These are phyloP conservation scores for Rhabdomys dilectus DNA, from an alignment of 2,113 vertebrate species.

Conservation along the genomic window DNA sequence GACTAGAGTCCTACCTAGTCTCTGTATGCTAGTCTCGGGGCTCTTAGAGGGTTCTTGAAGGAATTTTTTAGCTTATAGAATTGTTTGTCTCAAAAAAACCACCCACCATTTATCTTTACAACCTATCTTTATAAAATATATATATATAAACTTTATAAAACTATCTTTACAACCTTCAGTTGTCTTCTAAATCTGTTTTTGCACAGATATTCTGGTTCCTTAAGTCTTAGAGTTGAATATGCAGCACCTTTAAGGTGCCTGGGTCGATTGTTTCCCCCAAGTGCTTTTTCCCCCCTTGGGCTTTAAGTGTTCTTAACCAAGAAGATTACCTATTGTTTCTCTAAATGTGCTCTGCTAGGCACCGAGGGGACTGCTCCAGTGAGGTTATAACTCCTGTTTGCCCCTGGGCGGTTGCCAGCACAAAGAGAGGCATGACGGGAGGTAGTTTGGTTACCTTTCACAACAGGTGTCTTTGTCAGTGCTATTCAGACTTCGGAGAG, in stretches of 20 bases:
- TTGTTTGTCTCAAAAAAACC: constrained; percentile 44
- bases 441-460: constrained; percentile 77
- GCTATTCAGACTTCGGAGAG: constrained; percentile 46
- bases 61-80: constrained; percentile 27
- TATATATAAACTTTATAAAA: too few relatives aligned
- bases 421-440: constrained; percentile 79
- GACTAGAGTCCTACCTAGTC: neutral
- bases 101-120: constrained; percentile 14
- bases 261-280: neutral
- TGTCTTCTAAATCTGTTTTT: constrained; percentile 49
- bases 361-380: neutral
- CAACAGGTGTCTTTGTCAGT: constrained; percentile 86
- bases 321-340: constrained; percentile 67
- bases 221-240: constrained; percentile 17
- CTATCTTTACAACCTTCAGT: constrained; percentile 12
- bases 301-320: constrained; percentile 49
- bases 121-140: too few relatives aligned
- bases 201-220: neutral
- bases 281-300: constrained; percentile 35
- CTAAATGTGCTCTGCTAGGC: constrained; percentile 35
- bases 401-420: constrained; percentile 79
- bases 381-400: constrained; percentile 60
- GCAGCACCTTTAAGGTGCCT: neutral
- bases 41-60: constrained; percentile 24
- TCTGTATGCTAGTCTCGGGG: neutral